Base-by-base conservation (phyloP, 2,888 invertebrate species). In the Eulithis testata region DNA sequence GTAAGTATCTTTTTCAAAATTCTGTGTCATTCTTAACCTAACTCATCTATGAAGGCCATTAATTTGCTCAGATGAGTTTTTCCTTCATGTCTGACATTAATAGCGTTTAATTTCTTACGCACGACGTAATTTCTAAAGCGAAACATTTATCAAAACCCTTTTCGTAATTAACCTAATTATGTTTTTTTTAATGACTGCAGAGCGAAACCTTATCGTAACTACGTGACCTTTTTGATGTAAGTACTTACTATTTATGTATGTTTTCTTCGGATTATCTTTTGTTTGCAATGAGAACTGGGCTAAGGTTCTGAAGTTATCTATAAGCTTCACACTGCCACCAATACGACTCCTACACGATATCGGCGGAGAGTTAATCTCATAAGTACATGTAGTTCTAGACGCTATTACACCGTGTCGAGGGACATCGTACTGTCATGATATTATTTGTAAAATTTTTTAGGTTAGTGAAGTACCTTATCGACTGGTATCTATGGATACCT, bases 91-190 rank as follows among this genome's bases (percentile, higher is more conserved):
- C 80, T 80, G 79, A 84, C 81, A 82, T 78, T 82, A 84, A 83
- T 75, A 79, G 73, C 79, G 72, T 79, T 80, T 83, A 84, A 85
- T 85, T 84, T 74, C 80, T 84, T 84, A 84, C 78, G 79, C 84
- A 76, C 81, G 82, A 84, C 72, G 77, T 80, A 81, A 85, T 85
- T 87, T 88, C 79, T 83, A 87, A 88, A 84, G 86, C 74, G 74
- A 71, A 74, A 80, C 81, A 85, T 87, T 86, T 86, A 87, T 88
- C 85, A 87, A 83, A 81, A 83, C 84, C 86, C 84, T 82, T 76
- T 72, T 69, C 72, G 77, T 86, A 88, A 87, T 88, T 87, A 89
- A 84, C 82, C 81, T 80, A 84, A 84, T 85, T 85, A 83, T 81
- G 62, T 73, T 76, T 75, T 76, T 73, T 79, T 67, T 65, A 75